Percentiles rank a stretch among this genome's conserved stretches.
These are phyloP conservation scores for Epistrophe grossulariae DNA, from an alignment of 2,888 invertebrate genomes.

Conservation along the genomic window DNA sequence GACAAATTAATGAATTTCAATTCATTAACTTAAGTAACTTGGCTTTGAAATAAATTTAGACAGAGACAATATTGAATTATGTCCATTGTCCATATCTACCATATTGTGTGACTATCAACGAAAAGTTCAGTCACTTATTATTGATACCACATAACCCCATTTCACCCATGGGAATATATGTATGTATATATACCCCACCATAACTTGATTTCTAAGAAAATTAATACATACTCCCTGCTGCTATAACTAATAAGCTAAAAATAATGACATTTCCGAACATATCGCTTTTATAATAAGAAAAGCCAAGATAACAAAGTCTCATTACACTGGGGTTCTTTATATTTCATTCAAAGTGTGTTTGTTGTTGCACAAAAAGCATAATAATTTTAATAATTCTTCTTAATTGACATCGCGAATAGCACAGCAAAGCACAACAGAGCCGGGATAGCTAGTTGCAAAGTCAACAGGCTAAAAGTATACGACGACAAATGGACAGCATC, in stretches of 20 bases:
- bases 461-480: conserved; percentile 13
- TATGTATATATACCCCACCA: background rate
- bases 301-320: conserved; percentile 50
- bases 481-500: conserved; percentile 13
- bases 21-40: no score
- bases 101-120: no score
- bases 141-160: background rate
- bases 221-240: background rate
- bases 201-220: background rate
- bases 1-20: no score
- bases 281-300: background rate
- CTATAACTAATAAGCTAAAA: conserved; percentile 13
- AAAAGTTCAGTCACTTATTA: no score
- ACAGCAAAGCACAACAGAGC: conserved; percentile 6
- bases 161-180: background rate
- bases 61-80: no score
- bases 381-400: conserved; percentile 71
- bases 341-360: background rate
- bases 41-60: no score
- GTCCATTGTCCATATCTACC: no score
- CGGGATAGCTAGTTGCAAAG: conserved; percentile 5
- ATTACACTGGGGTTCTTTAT: conserved; percentile 35
- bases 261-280: conserved; percentile 11
- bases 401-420: conserved; percentile 61
- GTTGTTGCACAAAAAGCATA: conserved; percentile 50